Percentiles rank a stretch among this genome's conserved stretches.
Evolutionary conservation across 2,797 vertebrate genomes (phyloP).

Genomic region (Xenentodon cancila): DNA sequence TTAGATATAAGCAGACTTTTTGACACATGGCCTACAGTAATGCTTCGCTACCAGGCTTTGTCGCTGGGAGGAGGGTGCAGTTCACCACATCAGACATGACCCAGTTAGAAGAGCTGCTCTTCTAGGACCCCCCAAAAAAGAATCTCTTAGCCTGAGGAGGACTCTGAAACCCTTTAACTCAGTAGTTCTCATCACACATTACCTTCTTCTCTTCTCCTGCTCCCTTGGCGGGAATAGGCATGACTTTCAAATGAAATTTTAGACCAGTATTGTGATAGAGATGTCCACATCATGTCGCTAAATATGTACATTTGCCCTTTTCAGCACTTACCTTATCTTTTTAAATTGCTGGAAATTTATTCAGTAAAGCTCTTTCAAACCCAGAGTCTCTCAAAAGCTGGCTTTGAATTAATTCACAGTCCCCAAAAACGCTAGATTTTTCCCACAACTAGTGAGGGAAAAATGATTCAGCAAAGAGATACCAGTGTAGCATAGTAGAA

Average conservation of each 20-base stretch:
- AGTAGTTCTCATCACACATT: slow-evolving; percentile 40
- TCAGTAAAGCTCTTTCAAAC: no score
- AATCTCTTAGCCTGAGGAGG: slow-evolving; percentile 60
- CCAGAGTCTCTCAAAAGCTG: no score
- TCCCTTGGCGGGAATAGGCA: slow-evolving; percentile 26
- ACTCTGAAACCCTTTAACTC: slow-evolving; percentile 61
- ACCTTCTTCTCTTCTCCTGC: slow-evolving; percentile 23
- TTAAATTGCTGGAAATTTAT: no score
- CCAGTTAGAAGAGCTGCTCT: slow-evolving; percentile 69
- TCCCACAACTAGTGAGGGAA: neutral
- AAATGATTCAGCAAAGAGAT: slow-evolving; percentile 19
- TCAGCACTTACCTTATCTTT: no score
- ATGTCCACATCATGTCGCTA: no score
- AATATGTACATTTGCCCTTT: no score
- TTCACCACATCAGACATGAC: slow-evolving; percentile 72
- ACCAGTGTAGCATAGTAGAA: neutral
- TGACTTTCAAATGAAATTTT: slow-evolving; percentile 37
- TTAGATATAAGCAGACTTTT: slow-evolving; percentile 42
- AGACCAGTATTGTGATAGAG: neutral
- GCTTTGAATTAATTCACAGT: no score
- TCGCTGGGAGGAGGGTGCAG: slow-evolving; percentile 43
- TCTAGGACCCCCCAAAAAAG: slow-evolving; percentile 58
- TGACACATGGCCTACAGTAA: slow-evolving; percentile 36
- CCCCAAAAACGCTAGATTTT: no score
- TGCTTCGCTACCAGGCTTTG: slow-evolving; percentile 38